Conservation (phyloP, 2,113 vertebrate genomes). For the Psilopsiagon aurifrons region DNA sequence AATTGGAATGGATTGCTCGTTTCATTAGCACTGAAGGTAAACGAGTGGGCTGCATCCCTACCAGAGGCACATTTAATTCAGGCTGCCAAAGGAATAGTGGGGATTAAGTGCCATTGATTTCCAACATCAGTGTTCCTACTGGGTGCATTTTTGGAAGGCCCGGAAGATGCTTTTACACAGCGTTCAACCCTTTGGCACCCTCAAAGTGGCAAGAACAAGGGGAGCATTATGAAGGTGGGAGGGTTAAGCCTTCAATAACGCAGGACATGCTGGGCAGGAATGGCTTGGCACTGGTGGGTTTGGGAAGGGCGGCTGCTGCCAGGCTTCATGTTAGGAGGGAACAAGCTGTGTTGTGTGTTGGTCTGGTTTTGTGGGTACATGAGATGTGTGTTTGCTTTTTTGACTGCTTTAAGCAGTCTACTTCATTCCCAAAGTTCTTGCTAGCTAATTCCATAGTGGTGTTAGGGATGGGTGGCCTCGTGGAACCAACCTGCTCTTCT, state of each 20-base stretch:
- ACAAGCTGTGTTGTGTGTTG: background rate
- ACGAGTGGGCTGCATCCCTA: background rate
- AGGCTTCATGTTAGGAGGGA: background rate
- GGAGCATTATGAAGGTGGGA: background rate
- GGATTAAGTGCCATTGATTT: background rate
- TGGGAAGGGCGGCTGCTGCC: background rate
- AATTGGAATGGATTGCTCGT: background rate
- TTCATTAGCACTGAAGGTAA: background rate
- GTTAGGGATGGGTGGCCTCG: conserved; percentile 31
- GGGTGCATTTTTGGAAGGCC: background rate
- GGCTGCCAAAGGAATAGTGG: background rate
- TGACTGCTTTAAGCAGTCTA: conserved; percentile 1
- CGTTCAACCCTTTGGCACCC: background rate
- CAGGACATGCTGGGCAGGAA: background rate
- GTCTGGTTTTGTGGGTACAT: background rate
- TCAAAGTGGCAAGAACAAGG: background rate
- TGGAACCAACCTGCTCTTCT: conserved; percentile 26
- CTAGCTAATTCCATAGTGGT: conserved; percentile 60
- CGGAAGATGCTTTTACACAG: background rate
- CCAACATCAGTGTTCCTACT: background rate
- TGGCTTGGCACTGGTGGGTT: background rate
- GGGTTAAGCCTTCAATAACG: background rate
- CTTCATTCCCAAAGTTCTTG: conserved; percentile 20
- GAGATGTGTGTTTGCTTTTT: background rate
- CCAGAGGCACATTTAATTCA: background rate